Evolutionary conservation across 2,113 vertebrate genomes (phyloP).

Genomic region (Trogon melanurus): DNA sequence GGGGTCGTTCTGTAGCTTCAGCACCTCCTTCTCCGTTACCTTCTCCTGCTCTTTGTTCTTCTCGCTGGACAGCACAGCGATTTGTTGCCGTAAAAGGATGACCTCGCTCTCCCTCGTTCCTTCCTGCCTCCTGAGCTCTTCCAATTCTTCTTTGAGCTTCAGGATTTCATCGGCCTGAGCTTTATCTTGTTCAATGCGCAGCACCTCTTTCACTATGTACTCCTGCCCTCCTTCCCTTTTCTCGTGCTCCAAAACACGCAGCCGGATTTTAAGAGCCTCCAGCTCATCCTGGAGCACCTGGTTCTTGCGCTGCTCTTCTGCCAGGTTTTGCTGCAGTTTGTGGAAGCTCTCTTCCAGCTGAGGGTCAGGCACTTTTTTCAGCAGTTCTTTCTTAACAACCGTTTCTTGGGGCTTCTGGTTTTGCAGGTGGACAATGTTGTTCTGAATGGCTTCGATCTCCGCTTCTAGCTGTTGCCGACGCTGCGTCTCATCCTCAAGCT

Average conservation of each 20-base stretch:
- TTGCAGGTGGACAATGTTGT: conserved; percentile 87
- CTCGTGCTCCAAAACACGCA: conserved; percentile 84
- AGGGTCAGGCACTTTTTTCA: conserved; percentile 92
- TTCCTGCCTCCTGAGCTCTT: conserved; percentile 87
- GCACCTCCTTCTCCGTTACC: conserved; percentile 90
- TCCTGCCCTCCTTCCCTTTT: conserved; percentile 89
- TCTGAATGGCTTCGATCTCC: conserved; percentile 85
- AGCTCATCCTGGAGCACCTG: conserved; percentile 87
- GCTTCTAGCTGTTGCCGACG: conserved; percentile 89
- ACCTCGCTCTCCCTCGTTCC: conserved; percentile 86
- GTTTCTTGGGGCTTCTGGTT: conserved; percentile 89
- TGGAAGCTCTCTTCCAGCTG: conserved; percentile 88
- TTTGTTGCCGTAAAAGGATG: conserved; percentile 82
- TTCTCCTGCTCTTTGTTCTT: conserved; percentile 88
- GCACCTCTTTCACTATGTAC: conserved; percentile 93
- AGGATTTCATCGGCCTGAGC: conserved; percentile 89
- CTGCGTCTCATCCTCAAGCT: conserved; percentile 89
- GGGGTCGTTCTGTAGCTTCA: conserved; percentile 94
- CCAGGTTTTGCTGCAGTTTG: conserved; percentile 86
- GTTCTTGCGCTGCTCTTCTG: conserved; percentile 88
- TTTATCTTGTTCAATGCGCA: conserved; percentile 91
- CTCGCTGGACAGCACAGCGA: conserved; percentile 82
- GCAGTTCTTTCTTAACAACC: conserved; percentile 87
- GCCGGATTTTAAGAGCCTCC: conserved; percentile 80
- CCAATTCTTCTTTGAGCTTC: conserved; percentile 88